These are phyloP conservation scores for Amniataba percoides DNA, from an alignment of 2,797 vertebrate genomes.

Conservation along the genomic window DNA sequence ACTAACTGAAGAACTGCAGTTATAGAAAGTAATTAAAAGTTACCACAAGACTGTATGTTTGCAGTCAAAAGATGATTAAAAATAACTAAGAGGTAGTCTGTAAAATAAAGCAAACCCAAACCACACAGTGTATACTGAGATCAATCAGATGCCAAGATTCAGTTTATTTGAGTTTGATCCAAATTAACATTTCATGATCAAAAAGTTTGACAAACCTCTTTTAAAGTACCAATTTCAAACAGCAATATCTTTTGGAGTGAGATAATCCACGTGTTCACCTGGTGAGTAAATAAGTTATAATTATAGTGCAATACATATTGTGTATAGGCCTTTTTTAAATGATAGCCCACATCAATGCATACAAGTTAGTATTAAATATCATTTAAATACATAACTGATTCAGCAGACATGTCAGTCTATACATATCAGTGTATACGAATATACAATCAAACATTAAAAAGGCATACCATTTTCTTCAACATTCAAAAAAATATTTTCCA, in stretches of 20 bases:
- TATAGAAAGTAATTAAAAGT: not conserved
- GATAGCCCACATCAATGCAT: slow-evolving; percentile 37
- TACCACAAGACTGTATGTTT: not conserved
- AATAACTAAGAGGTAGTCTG: not conserved
- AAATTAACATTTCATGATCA: slow-evolving; percentile 23
- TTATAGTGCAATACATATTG: slow-evolving; percentile 63
- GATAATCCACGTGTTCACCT: slow-evolving; percentile 22
- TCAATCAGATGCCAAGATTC: slow-evolving; percentile 6
- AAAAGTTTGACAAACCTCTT: slow-evolving; percentile 10
- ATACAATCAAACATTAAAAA: slow-evolving; percentile 69
- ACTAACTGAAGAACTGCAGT: not conserved
- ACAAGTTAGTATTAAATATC: slow-evolving; percentile 48
- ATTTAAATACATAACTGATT: slow-evolving; percentile 48
- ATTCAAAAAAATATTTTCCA: slow-evolving; percentile 48
- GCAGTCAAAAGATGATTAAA: not conserved
- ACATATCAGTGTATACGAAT: slow-evolving; percentile 45
- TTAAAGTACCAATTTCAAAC: slow-evolving; percentile 27
- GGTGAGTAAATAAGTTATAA: slow-evolving; percentile 40
- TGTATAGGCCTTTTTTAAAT: slow-evolving; percentile 27
- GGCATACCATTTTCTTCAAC: slow-evolving; percentile 46
- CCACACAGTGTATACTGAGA: not conserved
- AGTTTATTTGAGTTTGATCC: slow-evolving; percentile 50
- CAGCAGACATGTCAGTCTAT: slow-evolving; percentile 41
- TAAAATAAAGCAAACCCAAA: not conserved
- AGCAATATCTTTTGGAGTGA: slow-evolving; percentile 19